Evolutionary conservation across 1,140 invertebrate genomes (phyloP).

Genomic region (Oedothorax gibbosus): DNA sequence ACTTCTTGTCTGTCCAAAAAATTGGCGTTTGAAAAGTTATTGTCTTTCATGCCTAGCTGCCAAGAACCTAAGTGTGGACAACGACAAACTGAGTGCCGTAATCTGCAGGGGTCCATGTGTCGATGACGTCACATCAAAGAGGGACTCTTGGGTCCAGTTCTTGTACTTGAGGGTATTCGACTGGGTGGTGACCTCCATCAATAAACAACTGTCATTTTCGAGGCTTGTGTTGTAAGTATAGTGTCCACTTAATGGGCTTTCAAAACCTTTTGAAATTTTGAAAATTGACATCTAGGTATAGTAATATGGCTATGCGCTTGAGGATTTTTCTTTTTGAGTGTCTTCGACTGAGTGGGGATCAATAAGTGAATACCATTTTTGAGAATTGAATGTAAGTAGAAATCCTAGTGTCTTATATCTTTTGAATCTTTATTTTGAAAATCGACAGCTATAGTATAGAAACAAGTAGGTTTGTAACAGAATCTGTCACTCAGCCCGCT

Average conservation of each 20-base stretch:
- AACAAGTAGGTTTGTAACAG: too few relatives aligned
- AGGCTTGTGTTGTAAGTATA: conserved; percentile 52
- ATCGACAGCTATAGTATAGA: too few relatives aligned
- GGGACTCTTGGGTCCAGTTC: conserved; percentile 66
- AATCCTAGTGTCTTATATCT: too few relatives aligned
- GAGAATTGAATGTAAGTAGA: too few relatives aligned
- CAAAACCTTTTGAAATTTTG: not conserved
- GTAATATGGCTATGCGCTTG: too few relatives aligned
- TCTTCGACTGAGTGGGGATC: too few relatives aligned
- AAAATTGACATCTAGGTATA: not conserved
- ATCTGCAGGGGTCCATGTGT: conserved; percentile 2
- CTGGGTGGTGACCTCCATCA: conserved; percentile 49
- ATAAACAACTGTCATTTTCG: conserved; percentile 56
- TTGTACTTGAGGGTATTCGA: conserved; percentile 50
- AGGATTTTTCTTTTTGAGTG: too few relatives aligned
- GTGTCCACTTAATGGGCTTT: not conserved
- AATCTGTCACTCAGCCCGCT: too few relatives aligned
- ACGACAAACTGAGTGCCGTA: conserved; percentile 15
- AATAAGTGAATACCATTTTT: too few relatives aligned
- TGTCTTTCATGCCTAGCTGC: not conserved
- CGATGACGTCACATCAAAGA: conserved; percentile 10
- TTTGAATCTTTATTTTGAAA: too few relatives aligned
- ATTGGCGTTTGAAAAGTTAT: not conserved
- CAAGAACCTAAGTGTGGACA: conserved; percentile 42
- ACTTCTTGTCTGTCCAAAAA: too few relatives aligned